Conservation (phyloP, 2,888 invertebrate species). For the Hydropsyche betteni region DNA sequence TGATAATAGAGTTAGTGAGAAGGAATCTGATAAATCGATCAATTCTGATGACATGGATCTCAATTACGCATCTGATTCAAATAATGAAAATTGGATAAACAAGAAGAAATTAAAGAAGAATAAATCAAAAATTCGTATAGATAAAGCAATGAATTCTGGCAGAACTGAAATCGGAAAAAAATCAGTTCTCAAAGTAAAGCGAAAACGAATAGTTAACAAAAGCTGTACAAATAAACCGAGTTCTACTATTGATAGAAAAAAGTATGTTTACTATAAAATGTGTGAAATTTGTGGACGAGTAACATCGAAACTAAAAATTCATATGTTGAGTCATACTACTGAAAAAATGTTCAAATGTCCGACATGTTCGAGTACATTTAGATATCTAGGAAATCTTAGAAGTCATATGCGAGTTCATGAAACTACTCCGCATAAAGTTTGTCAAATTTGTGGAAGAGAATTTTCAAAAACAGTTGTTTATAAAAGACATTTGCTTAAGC, state of each 20-base stretch:
- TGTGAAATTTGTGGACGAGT: conserved; percentile 64
- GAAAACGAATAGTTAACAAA: background rate
- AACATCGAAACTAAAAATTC: conserved; percentile 60
- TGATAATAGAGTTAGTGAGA: conserved; percentile 40
- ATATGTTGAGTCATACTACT: conserved; percentile 61
- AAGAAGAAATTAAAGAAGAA: conserved; percentile 15
- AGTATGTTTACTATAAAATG: conserved; percentile 62
- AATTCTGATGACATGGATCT: background rate
- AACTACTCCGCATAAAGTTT: conserved; percentile 63
- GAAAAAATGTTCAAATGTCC: conserved; percentile 61
- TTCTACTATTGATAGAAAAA: conserved; percentile 43
- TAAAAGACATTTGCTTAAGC: conserved; percentile 64
- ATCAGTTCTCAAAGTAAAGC: background rate
- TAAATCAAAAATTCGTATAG: background rate
- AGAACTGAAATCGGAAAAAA: background rate
- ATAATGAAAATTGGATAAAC: conserved; percentile 4
- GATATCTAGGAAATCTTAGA: conserved; percentile 63
- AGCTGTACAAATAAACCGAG: background rate
- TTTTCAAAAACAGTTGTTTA: conserved; percentile 66
- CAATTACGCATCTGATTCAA: background rate
- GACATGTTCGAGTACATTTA: conserved; percentile 64
- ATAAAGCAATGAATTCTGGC: conserved; percentile 13
- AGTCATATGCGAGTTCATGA: conserved; percentile 63
- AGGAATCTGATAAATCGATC: background rate
- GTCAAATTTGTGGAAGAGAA: conserved; percentile 64